These are phyloP conservation scores for Ellobius talpinus DNA, from an alignment of 2,113 vertebrate genomes.

Conservation along the genomic window DNA sequence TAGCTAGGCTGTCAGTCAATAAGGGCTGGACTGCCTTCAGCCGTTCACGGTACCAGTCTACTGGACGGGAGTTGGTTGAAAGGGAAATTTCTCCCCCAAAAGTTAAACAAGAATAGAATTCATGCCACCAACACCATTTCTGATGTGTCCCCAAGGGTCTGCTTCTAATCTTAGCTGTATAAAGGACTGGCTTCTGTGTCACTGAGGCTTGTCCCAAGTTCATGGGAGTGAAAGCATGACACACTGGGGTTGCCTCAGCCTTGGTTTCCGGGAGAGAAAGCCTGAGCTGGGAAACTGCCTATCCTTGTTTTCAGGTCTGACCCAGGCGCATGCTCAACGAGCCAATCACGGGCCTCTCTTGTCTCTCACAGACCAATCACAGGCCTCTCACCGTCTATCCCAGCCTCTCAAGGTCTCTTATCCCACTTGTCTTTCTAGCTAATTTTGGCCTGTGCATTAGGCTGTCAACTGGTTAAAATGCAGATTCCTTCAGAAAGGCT, in stretches of 20 bases:
- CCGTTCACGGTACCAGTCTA: background rate
- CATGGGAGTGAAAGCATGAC: background rate
- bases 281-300: background rate
- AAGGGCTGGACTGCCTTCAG: background rate
- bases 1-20: background rate
- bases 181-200: slow-evolving; percentile 1
- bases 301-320: background rate
- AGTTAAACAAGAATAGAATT: slow-evolving; percentile 10
- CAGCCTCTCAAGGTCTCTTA: background rate
- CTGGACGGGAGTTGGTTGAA: background rate
- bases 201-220: background rate
- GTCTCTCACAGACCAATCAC: background rate
- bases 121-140: background rate
- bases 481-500: background rate
- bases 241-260: background rate
- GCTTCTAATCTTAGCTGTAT: background rate
- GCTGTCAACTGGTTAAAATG: background rate
- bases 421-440: background rate
- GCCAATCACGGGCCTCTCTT: background rate
- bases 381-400: no score
- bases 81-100: slow-evolving; percentile 5
- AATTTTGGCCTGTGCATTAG: background rate
- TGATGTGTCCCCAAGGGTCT: background rate
- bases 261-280: slow-evolving; percentile 5
- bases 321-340: background rate